These are phyloP conservation scores for Chondrilla cf. caribensis DNA, from an alignment of 37 sponge, comb jelly and placozoan genomes.

Conservation along the genomic window DNA sequence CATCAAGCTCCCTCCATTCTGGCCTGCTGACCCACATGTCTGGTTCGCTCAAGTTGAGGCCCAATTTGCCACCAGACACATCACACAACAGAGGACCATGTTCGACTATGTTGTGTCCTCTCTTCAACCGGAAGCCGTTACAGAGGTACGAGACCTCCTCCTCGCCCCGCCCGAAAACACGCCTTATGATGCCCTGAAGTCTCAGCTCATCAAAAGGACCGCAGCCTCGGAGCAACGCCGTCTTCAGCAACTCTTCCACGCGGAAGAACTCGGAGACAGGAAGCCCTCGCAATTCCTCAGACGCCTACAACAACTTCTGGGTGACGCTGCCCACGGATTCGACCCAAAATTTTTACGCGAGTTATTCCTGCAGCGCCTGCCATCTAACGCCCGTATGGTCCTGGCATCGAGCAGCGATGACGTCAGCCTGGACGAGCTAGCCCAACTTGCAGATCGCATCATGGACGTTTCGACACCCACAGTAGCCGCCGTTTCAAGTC, in stretches of 20 bases:
- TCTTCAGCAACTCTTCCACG: constrained; percentile 5
- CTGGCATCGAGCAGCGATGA: constrained; percentile 20
- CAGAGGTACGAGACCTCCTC: constrained; percentile 29
- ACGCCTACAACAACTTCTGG: constrained; percentile 27
- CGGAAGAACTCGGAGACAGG: constrained; percentile 31
- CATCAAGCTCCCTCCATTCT: too few relatives aligned
- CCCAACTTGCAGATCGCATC: constrained; percentile 34
- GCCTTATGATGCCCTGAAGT: constrained; percentile 7
- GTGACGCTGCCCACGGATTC: neutral
- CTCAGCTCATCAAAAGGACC: neutral
- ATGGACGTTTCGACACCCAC: constrained; percentile 24
- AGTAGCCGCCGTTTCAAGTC: neutral
- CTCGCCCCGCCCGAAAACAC: neutral
- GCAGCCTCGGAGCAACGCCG: constrained; percentile 23
- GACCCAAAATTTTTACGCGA: constrained; percentile 26
- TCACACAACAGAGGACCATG: too few relatives aligned
- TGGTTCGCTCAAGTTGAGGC: too few relatives aligned
- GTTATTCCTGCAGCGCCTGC: constrained; percentile 37
- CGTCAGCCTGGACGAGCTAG: constrained; percentile 19
- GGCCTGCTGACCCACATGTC: too few relatives aligned
- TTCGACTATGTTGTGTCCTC: neutral
- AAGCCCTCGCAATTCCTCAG: constrained; percentile 22
- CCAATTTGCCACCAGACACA: too few relatives aligned
- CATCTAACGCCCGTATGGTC: constrained; percentile 34
- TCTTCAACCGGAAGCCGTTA: neutral